These are phyloP conservation scores for Acanthosepion lycidas DNA, from an alignment of 2,888 invertebrate species.

Conservation along the genomic window DNA sequence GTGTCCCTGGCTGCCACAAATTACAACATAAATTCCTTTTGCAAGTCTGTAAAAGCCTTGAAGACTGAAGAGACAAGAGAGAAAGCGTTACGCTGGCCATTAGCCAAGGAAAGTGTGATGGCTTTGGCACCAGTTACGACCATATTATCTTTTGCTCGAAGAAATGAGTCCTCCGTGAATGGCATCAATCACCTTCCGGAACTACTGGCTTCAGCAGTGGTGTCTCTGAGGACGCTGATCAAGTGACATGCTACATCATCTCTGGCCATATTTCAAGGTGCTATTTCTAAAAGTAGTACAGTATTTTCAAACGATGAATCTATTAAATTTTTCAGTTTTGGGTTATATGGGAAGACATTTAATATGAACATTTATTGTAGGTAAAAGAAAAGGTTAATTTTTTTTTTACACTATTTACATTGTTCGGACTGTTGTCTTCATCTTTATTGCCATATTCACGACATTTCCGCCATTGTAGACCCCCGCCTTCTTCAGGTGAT, in stretches of 20 bases:
- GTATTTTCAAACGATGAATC: neutral
- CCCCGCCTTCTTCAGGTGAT: no score
- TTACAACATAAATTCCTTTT: constrained; percentile 24
- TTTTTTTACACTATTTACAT: no score
- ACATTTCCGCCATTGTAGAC: no score
- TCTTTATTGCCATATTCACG: no score
- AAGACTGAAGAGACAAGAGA: neutral
- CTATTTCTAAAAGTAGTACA: neutral
- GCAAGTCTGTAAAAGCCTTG: neutral
- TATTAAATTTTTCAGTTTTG: neutral
- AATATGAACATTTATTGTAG: neutral
- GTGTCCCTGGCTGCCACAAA: neutral
- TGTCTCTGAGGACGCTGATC: neutral
- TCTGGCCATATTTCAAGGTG: neutral
- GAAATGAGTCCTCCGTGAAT: constrained; percentile 22
- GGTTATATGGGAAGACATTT: neutral
- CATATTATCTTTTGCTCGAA: constrained; percentile 33
- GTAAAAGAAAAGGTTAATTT: neutral
- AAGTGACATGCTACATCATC: neutral
- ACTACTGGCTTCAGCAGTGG: neutral
- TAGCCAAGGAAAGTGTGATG: neutral
- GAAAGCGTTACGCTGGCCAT: neutral
- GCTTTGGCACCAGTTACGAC: constrained; percentile 33
- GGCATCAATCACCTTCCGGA: neutral
- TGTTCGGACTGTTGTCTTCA: no score